A percentile compares a stretch with the other conserved stretches of the same genome.
Conservation (phyloP, 2,797 vertebrate species). For the Molossus alvarezi region DNA sequence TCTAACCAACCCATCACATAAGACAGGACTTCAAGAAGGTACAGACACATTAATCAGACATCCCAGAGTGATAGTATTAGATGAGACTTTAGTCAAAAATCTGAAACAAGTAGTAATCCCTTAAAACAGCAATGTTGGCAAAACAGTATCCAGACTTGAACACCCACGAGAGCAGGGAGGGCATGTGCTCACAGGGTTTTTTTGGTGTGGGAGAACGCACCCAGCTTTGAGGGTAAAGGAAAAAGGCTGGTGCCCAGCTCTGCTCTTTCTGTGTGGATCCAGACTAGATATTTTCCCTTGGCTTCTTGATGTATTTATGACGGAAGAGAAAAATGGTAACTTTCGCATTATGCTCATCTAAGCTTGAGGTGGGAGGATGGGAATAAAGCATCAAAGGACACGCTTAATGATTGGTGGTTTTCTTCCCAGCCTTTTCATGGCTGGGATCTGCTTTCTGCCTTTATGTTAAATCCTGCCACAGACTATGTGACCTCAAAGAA, state of each 20-base stretch:
- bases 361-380: slow-evolving; percentile 1
- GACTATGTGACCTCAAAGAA: slow-evolving; percentile 61
- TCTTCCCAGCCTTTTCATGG: neutral
- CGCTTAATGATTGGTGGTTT: slow-evolving; percentile 56
- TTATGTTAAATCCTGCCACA: slow-evolving; percentile 6
- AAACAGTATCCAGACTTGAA: neutral
- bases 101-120: slow-evolving; percentile 18
- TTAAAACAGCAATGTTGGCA: neutral
- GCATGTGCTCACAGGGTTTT: neutral
- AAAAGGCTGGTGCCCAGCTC: neutral
- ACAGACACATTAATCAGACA: slow-evolving; percentile 52
- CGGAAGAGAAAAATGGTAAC: slow-evolving; percentile 55
- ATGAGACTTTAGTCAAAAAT: slow-evolving; percentile 44
- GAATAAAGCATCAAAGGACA: slow-evolving; percentile 59
- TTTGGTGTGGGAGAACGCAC: neutral
- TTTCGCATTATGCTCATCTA: slow-evolving; percentile 47
- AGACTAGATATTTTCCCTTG: neutral
- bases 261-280: neutral
- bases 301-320: slow-evolving; percentile 37
- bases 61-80: neutral
- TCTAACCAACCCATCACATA: slow-evolving; percentile 73
- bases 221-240: neutral
- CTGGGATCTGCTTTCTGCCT: slow-evolving; percentile 29
- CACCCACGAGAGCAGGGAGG: neutral
- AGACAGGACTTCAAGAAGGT: slow-evolving; percentile 66